Conservation (phyloP, 2,797 vertebrate species). For the Arrhamphus sclerolepis region DNA sequence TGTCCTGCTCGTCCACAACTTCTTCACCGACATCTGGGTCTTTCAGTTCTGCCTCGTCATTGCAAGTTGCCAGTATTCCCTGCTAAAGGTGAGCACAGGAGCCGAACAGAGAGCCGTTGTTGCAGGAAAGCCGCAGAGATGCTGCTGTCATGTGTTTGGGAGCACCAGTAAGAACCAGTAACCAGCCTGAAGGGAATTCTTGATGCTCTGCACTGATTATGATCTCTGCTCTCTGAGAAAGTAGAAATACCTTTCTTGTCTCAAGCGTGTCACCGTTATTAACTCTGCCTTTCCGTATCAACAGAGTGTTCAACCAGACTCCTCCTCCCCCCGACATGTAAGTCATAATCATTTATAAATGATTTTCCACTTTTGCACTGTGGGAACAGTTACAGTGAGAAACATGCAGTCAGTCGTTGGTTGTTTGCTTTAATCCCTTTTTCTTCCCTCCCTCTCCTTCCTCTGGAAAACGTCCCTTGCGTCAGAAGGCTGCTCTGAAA, state of each 20-base stretch:
- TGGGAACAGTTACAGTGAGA: neutral
- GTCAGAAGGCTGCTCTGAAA: constrained; percentile 61
- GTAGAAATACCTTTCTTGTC: neutral
- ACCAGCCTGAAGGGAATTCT: constrained; percentile 2
- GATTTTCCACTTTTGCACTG: neutral
- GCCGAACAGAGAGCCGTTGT: constrained; percentile 7
- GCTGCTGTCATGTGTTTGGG: constrained; percentile 4
- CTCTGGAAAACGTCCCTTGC: constrained; percentile 38
- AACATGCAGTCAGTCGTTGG: no score
- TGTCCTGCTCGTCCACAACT: constrained; percentile 92
- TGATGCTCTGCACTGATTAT: neutral
- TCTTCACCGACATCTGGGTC: constrained; percentile 99
- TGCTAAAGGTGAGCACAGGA: constrained; percentile 88
- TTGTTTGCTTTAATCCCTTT: neutral
- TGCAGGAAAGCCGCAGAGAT: constrained; percentile 1
- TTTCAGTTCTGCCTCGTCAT: constrained; percentile 99
- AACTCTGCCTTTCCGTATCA: constrained; percentile 21
- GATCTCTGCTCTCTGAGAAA: no score
- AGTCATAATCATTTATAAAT: constrained; percentile 68
- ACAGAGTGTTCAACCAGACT: constrained; percentile 98
- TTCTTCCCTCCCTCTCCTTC: no score
- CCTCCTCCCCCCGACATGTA: constrained; percentile 97
- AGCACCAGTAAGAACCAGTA: neutral
- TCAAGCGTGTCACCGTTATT: neutral
- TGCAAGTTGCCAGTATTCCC: constrained; percentile 97